Percentiles rank a stretch among this genome's conserved stretches.
Conservation (phyloP, 2,113 vertebrate species). For the Ceyx melanurus region DNA sequence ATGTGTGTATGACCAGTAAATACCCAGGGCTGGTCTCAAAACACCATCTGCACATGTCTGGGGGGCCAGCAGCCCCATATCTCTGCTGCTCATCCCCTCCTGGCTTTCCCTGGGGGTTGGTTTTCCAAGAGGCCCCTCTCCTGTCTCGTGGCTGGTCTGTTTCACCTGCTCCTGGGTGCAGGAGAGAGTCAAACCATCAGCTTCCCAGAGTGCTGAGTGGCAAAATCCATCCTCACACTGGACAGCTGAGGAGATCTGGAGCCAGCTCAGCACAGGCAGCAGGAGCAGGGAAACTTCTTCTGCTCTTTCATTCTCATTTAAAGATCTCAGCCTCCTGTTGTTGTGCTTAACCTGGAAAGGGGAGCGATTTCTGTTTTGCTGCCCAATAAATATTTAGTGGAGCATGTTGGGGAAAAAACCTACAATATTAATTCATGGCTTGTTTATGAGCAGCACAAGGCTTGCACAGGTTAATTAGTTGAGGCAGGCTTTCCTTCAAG, state of each 20-base stretch:
- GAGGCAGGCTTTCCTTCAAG: slow-evolving; percentile 65
- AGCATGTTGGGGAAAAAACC: neutral
- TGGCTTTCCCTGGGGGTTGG: accelerated
- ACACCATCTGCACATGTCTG: accelerated
- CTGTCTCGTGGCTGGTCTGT: accelerated
- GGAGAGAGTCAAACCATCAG: neutral
- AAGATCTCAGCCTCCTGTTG: neutral
- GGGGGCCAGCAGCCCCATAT: neutral
- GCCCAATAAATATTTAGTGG: slow-evolving; percentile 58
- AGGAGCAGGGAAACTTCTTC: neutral
- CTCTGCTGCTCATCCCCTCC: neutral
- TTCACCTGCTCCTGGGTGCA: accelerated
- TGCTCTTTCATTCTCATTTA: neutral
- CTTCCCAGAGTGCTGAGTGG: neutral
- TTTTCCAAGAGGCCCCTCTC: neutral
- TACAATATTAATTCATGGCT: slow-evolving; percentile 63
- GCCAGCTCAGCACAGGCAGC: neutral
- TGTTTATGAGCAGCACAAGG: slow-evolving; percentile 62
- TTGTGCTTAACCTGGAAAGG: neutral
- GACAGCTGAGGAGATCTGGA: neutral
- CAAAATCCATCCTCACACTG: neutral
- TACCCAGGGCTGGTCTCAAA: neutral
- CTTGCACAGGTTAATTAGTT: slow-evolving; percentile 74
- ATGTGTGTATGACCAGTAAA: neutral
- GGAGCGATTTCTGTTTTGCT: neutral